Percentiles rank a stretch among this genome's conserved stretches.
These are phyloP conservation scores for Turritopsis dohrnii DNA, from an alignment of 30 jellyfish, hydroid and myxozoan genomes.

Conservation along the genomic window DNA sequence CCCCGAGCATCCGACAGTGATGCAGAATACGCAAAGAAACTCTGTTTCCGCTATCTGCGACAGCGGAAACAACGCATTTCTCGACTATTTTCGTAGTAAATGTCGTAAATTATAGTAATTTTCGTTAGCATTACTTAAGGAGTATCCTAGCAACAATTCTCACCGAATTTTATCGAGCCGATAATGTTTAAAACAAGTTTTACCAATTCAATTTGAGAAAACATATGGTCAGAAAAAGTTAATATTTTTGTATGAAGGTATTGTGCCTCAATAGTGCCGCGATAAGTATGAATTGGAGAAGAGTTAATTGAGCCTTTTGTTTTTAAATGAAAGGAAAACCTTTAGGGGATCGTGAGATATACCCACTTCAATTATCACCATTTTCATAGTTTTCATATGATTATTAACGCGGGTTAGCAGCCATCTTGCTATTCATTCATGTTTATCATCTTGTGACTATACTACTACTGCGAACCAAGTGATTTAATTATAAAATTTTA, in stretches of 20 bases:
- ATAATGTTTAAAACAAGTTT: not conserved
- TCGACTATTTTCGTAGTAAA: no score
- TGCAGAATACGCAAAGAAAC: no score
- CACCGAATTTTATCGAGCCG: conserved; percentile 4
- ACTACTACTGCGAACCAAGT: no score
- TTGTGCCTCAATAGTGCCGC: not conserved
- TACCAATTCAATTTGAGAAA: not conserved
- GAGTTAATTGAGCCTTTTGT: not conserved
- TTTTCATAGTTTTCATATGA: not conserved
- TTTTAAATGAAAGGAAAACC: not conserved
- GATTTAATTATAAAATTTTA: not conserved
- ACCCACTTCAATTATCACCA: not conserved
- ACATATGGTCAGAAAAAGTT: not conserved
- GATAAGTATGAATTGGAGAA: not conserved
- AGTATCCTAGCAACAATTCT: no score
- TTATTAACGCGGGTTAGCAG: not conserved
- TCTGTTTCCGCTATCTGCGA: no score
- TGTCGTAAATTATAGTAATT: no score
- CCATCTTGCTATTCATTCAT: not conserved
- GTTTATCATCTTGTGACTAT: not conserved
- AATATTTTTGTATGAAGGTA: not conserved
- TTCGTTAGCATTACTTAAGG: no score
- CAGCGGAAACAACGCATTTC: no score
- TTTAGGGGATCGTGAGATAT: not conserved
- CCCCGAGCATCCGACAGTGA: no score